Evolutionary conservation across 2,888 invertebrate species (phyloP).

Genomic region (Tupiocoris notatus): DNA sequence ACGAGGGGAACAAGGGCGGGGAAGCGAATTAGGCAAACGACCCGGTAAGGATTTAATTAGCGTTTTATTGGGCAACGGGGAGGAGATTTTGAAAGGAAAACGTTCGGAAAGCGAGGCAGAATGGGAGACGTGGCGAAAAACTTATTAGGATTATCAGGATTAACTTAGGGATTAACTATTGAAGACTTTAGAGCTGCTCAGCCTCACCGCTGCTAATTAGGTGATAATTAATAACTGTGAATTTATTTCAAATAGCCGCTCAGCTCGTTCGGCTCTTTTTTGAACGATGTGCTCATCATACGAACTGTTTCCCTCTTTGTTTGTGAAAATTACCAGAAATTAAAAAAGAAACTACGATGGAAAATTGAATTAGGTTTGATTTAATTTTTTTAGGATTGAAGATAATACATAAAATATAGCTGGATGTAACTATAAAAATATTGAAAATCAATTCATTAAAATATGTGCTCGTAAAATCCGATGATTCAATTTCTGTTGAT

Average conservation of each 20-base stretch:
- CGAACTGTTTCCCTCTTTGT: too few relatives aligned
- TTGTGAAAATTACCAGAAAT: too few relatives aligned
- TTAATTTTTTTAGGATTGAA: too few relatives aligned
- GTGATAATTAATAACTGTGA: conserved; percentile 33
- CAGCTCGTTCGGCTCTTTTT: neutral
- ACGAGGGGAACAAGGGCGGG: neutral
- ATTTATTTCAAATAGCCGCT: conserved; percentile 2
- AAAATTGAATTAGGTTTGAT: too few relatives aligned
- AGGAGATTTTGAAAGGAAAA: neutral
- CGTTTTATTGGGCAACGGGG: conserved; percentile 30
- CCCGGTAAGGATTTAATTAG: conserved; percentile 41
- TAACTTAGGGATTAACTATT: conserved; percentile 33
- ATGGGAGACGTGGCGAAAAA: conserved; percentile 25
- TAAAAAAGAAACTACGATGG: too few relatives aligned
- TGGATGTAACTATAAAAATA: too few relatives aligned
- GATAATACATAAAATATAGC: too few relatives aligned
- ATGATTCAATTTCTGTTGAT: too few relatives aligned
- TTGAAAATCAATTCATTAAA: too few relatives aligned
- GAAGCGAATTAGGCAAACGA: conserved; percentile 34
- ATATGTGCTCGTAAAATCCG: too few relatives aligned
- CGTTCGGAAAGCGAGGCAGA: neutral
- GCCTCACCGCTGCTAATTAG: conserved; percentile 30
- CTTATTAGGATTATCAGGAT: conserved; percentile 39
- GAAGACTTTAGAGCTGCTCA: conserved; percentile 23
- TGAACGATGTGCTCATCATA: too few relatives aligned